Base-by-base conservation (phyloP, 2,888 invertebrate species). In the Ophion ellenae region DNA sequence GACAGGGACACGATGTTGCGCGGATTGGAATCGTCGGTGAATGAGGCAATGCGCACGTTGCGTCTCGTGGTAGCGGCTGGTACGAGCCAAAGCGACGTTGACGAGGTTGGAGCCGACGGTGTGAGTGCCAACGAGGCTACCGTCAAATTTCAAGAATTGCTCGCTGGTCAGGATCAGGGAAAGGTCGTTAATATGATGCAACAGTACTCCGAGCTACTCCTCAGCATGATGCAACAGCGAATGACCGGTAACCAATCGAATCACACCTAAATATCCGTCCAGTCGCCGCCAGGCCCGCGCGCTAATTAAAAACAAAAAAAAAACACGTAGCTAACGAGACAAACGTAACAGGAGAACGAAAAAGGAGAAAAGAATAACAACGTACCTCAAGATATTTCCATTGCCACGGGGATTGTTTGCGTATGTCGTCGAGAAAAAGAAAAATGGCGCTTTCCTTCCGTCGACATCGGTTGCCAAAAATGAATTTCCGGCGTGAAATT, bases 181-280 rank as follows among this genome's bases (percentile, higher is more conserved):
- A 95, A 95, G 79, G 94, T 95, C 79, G 95, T 95, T 75, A 95
- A 94, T 79, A 95, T 96, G 93, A 95, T 96, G 95, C 95, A 96
- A 89, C 96, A 96, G 90, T 96, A 95, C 91, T 95, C 96, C 14
- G 96, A 96, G 87, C 94, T 96, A 90, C 92, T 96, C 66, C 92
- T 96, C 78, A 95, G 94, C 79, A 95, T 96, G 94, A 95, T 96
- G 93, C 96, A 96, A 90, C 96, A 96, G 90, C 95, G 95, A 90
- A 96, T 96, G 93, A 91, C 91, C 83, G 90, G 91, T 61, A 89
- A 91, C 57, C 93, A 92, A 86, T 83, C 92, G 14, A 92, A 91
- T 90, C 93, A 93, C 84, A 91, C 91, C 84, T 93, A 92, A 81
- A 84, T 67, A 83, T 88, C 86, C 84, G 90, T 90, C 90, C 84